These are phyloP conservation scores for Tortrix viridana DNA, from an alignment of 2,888 invertebrate genomes.

Conservation along the genomic window DNA sequence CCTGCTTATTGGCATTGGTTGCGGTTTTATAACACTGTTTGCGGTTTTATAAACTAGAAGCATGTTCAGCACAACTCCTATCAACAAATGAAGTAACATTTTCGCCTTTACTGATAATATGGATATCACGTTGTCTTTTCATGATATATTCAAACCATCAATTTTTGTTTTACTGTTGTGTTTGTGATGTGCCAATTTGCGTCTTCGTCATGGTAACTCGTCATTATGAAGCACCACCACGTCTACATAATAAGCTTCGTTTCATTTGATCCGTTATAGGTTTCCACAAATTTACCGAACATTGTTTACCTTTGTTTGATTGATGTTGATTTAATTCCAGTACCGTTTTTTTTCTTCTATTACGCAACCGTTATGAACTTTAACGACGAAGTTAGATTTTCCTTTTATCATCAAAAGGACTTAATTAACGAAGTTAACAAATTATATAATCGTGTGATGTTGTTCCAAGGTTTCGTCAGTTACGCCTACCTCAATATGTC, in stretches of 20 bases:
- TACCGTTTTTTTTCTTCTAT: neutral
- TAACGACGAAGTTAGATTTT: slow-evolving; percentile 6
- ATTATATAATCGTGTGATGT: slow-evolving; percentile 14
- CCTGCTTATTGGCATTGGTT: neutral
- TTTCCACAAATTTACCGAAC: neutral
- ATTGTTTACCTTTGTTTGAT: too few relatives aligned
- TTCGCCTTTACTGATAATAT: neutral
- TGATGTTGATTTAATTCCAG: too few relatives aligned
- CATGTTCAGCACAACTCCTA: too few relatives aligned
- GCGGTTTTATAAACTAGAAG: too few relatives aligned
- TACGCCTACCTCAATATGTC: neutral
- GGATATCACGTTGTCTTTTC: too few relatives aligned
- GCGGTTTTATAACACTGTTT: too few relatives aligned
- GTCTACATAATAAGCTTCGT: neutral
- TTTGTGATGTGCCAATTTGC: slow-evolving; percentile 1
- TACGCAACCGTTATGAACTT: neutral
- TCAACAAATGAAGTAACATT: neutral
- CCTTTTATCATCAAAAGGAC: neutral
- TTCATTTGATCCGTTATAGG: neutral
- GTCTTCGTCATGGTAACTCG: slow-evolving; percentile 1
- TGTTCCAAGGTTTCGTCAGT: slow-evolving; percentile 14
- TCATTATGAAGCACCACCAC: neutral
- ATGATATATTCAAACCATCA: too few relatives aligned
- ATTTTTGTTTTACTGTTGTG: too few relatives aligned
- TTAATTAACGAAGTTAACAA: slow-evolving; percentile 15